These are phyloP conservation scores for Poicephalus meyeri DNA, from an alignment of 2,113 vertebrate genomes.

Conservation along the genomic window DNA sequence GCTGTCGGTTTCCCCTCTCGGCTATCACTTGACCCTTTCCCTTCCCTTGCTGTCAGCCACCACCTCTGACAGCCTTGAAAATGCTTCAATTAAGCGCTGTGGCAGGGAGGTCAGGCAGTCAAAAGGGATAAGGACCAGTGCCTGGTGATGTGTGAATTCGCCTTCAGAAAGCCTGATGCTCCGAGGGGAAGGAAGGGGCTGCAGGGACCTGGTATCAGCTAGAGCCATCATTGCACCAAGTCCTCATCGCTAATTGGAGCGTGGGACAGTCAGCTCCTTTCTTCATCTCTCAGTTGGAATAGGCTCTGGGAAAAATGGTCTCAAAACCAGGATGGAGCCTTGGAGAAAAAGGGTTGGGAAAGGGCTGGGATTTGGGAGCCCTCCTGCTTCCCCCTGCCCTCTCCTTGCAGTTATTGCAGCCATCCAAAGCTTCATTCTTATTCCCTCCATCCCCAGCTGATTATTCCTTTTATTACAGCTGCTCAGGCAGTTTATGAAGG, in stretches of 20 bases:
- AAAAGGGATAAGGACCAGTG: neutral
- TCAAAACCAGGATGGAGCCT: rapidly evolving
- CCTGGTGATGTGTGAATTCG: neutral
- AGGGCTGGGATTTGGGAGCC: neutral
- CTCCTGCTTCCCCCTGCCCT: neutral
- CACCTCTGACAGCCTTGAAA: neutral
- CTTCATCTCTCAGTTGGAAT: neutral
- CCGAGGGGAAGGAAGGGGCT: neutral
- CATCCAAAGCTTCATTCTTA: neutral
- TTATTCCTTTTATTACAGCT: neutral
- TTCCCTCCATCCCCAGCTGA: neutral
- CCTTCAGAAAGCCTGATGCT: neutral
- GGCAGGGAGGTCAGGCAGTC: neutral
- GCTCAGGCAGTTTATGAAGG: neutral
- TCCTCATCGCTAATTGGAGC: neutral
- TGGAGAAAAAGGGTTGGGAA: neutral
- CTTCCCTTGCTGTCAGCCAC: neutral
- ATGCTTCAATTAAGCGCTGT: neutral
- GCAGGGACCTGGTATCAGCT: neutral
- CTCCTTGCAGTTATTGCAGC: neutral
- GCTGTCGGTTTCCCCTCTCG: neutral
- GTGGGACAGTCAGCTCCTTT: neutral
- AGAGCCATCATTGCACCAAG: neutral
- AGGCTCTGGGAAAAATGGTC: neutral
- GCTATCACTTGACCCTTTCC: neutral